Conservation (phyloP, 2,113 vertebrate species). For the Amblyornis subalaris region DNA sequence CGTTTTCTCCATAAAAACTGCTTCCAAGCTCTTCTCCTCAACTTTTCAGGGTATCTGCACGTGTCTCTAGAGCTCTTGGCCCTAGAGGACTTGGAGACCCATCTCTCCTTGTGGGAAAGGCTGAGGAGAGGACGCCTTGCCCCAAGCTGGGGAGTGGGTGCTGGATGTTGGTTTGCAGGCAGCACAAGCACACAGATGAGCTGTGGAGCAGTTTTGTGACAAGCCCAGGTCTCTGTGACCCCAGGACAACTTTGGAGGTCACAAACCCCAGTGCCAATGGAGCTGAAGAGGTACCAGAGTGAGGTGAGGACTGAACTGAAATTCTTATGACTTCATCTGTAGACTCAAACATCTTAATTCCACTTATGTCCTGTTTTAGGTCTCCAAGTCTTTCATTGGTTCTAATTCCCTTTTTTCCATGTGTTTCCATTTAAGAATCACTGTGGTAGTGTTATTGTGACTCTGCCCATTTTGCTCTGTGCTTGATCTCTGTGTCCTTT, state of each 20-base stretch:
- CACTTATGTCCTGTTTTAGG: not conserved
- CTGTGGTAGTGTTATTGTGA: not conserved
- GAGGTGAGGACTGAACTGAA: not conserved
- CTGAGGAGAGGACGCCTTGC: not conserved
- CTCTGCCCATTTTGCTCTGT: not conserved
- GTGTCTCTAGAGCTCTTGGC: not conserved
- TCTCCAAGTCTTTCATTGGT: not conserved
- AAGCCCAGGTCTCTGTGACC: not conserved
- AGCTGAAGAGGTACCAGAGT: not conserved
- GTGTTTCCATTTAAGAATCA: not conserved
- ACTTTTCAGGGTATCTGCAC: not conserved
- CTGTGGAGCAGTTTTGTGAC: not conserved
- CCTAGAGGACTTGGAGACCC: not conserved
- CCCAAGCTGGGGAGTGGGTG: not conserved
- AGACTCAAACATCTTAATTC: not conserved
- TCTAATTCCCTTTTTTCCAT: not conserved
- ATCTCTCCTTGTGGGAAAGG: not conserved
- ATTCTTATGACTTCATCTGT: not conserved
- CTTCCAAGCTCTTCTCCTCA: not conserved
- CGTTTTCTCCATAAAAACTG: not conserved
- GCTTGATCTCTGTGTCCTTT: not conserved
- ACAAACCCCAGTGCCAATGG: not conserved
- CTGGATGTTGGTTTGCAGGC: not conserved
- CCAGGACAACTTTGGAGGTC: not conserved
- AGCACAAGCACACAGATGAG: not conserved